phyloP scores from a whole-genome alignment of 1,140 invertebrate genomes.

The Apis dorsata region DNA sequence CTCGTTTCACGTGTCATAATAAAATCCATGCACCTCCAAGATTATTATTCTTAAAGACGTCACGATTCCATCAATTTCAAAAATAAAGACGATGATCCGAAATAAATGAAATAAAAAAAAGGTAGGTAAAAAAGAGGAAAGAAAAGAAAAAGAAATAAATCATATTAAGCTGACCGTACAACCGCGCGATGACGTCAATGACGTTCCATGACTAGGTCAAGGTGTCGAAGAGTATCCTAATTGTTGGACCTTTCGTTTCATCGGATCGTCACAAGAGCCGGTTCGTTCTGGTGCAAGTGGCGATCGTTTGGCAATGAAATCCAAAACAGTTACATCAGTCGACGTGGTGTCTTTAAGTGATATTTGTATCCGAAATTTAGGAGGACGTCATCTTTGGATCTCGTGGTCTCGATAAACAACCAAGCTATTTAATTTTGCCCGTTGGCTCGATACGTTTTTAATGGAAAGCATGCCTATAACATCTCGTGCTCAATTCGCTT shows the following conservation, averaged over 20 bases:
- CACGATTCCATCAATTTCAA: constrained; percentile 32
- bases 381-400: neutral
- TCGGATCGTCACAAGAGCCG: neutral
- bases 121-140: neutral
- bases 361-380: constrained; percentile 45
- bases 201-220: constrained; percentile 63
- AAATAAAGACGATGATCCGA: constrained; percentile 50
- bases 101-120: neutral
- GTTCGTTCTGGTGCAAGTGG: constrained; percentile 11
- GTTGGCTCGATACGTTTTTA: constrained; percentile 1
- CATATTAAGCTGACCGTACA: constrained; percentile 33
- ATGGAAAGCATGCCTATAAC: neutral
- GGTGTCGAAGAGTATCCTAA: constrained; percentile 55
- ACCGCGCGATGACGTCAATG: constrained; percentile 51
- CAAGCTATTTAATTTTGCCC: neutral
- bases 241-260: constrained; percentile 45
- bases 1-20: too few species aligned
- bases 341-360: constrained; percentile 30
- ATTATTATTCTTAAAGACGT: constrained; percentile 10
- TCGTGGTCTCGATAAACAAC: constrained; percentile 25
- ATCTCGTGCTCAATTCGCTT: neutral
- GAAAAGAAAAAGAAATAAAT: constrained; percentile 49
- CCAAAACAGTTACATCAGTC: constrained; percentile 35
- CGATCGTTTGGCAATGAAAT: constrained; percentile 42
- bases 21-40: neutral